A percentile compares a stretch with the other conserved stretches of the same genome.
Conservation (phyloP, 2,797 vertebrate genomes). For the Hippopotamyrus pictus region DNA sequence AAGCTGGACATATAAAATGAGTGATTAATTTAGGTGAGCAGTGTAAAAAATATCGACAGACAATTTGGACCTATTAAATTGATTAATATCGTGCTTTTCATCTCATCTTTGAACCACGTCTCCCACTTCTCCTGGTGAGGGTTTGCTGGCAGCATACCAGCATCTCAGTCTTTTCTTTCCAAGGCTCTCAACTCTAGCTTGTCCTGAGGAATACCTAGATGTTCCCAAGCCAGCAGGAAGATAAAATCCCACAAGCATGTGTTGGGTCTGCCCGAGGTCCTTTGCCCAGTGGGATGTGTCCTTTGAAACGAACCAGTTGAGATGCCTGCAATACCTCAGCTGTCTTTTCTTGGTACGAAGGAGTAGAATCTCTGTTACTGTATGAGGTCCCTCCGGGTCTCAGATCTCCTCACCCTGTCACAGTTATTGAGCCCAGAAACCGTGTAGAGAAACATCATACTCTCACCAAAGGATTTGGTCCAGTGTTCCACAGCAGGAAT, state of each 20-base stretch:
- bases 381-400: neutral
- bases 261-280: neutral
- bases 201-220: neutral
- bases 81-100: neutral
- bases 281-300: neutral
- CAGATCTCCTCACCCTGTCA: neutral
- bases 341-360: neutral
- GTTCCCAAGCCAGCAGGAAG: neutral
- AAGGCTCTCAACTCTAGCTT: neutral
- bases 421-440: neutral
- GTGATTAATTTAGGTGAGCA: neutral
- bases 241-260: neutral
- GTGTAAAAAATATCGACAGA: neutral
- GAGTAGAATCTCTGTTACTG: neutral
- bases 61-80: neutral
- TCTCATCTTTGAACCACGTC: neutral
- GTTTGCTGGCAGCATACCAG: neutral
- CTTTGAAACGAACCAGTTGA: neutral
- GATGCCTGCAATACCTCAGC: neutral
- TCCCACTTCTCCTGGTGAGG: neutral
- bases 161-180: neutral
- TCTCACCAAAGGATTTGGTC: neutral
- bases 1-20: neutral
- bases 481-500: neutral
- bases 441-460: neutral